A percentile compares a stretch with the other conserved stretches of the same genome.
Conservation (phyloP, 2,888 invertebrate species). For the Apodemia zela region DNA sequence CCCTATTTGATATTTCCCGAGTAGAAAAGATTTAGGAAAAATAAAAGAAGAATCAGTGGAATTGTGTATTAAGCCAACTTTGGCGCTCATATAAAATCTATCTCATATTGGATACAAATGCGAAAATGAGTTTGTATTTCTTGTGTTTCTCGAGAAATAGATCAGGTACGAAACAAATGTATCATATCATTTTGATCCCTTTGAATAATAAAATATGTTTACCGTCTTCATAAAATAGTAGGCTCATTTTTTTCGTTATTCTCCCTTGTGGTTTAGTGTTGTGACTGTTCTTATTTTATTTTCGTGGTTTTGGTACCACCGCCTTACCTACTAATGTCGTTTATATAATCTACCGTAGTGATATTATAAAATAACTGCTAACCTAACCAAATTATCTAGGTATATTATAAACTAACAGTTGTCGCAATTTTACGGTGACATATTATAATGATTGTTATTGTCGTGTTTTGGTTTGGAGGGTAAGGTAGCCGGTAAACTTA, state of each 20-base stretch:
- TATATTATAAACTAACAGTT: no score
- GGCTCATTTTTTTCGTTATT: not conserved
- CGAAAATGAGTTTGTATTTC: conserved; percentile 5
- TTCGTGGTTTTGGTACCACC: no score
- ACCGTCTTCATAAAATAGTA: not conserved
- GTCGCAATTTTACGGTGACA: no score
- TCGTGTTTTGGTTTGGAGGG: no score
- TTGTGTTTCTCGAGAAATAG: not conserved
- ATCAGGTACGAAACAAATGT: conserved; percentile 1
- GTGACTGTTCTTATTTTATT: no score
- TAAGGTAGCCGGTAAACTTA: no score
- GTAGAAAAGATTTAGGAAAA: not conserved
- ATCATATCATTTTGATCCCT: not conserved
- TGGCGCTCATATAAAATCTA: not conserved
- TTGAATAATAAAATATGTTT: conserved; percentile 2
- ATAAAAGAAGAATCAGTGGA: conserved; percentile 2
- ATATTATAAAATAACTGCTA: no score
- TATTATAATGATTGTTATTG: no score
- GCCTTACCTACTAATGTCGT: no score
- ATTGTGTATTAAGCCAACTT: not conserved
- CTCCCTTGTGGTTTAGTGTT: not conserved
- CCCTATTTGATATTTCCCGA: not conserved
- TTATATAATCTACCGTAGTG: no score
- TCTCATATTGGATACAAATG: not conserved
- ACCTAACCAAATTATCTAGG: no score